Evolutionary conservation across 2,888 invertebrate species (phyloP), one percentile per base, ranked within the genome.

Genomic region (Thysanoteuthis rhombus): DNA sequence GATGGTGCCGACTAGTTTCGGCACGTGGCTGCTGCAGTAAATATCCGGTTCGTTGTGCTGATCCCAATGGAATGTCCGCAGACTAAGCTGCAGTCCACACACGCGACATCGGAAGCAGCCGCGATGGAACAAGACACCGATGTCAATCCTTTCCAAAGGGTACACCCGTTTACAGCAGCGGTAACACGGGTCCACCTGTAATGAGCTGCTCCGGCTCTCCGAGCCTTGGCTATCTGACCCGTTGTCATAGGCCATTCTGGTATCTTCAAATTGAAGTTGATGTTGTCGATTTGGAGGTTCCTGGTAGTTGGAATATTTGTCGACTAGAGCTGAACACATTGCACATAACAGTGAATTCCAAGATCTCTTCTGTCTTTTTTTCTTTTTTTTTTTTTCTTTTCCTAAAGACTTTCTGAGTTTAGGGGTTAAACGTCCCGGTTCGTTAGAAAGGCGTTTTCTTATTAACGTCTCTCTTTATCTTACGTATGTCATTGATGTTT

Each of bases 71-170:
- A 97, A 97, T 28, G 96, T 96, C 93, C 96, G 95, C 91, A 97
- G 94, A 12, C 96, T 96, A 39, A 97, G 95, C 94, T 97, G 96
- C 90, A 97, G 95, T 94, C 99, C 99, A 97, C 99, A 99, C 92
- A 98, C 98, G 93, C 98, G 98, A 97, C 99, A 99, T 97, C 99
- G 99, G 97, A 99, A 99, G 97, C 99, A 99, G n/a, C 99, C 98
- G 96, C 99, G 98, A 97, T 99, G 99, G 97, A 99, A 99, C 97
- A 99, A 98, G 97, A 99, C 99, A 16, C 96, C 96, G 16, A 96
- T 96, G 97, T 99, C 99, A 52, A 97, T 95, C 94, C 99, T 98
- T 97, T 99, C 99, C 97, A 99, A 99, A 96, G 99, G 99, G 97
- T 99, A 99, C 94, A 99, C 99, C 47, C 99, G 98, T 97, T 99